phyloP scores from a whole-genome alignment of 1,140 invertebrate genomes.

The Papilio helenus region DNA sequence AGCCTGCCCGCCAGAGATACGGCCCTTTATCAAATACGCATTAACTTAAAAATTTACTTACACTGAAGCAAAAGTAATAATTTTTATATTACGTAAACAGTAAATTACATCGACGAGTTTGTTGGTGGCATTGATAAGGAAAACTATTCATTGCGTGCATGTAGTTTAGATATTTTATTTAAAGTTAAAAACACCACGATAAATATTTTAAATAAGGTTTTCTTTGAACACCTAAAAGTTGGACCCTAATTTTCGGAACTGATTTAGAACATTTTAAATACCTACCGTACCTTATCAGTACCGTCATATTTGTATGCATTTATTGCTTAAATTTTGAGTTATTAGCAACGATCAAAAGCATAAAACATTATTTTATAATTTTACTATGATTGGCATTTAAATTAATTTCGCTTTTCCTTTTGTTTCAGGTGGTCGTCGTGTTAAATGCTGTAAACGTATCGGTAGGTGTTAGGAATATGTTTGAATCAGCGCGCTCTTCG shows the following conservation, averaged over 20 bases:
- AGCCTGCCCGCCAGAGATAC: conserved; percentile 78
- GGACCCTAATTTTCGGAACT: too few relatives aligned
- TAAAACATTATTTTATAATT: conserved; percentile 50
- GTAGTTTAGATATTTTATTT: too few relatives aligned
- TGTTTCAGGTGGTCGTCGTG: conserved; percentile 82
- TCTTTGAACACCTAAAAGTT: too few relatives aligned
- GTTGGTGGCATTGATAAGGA: conserved; percentile 47
- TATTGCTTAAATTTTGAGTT: conserved; percentile 41
- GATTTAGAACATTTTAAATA: too few relatives aligned
- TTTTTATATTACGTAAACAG: conserved; percentile 66
- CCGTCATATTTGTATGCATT: conserved; percentile 9
- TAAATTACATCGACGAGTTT: conserved; percentile 68
- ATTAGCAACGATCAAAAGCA: conserved; percentile 34
- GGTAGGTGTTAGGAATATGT: conserved; percentile 64
- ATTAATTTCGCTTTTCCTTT: conserved; percentile 84
- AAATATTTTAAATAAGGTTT: too few relatives aligned
- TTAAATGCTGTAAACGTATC: conserved; percentile 62
- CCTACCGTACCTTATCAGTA: neutral
- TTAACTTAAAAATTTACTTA: conserved; percentile 79
- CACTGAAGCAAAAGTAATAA: conserved; percentile 63
- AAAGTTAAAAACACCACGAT: too few relatives aligned
- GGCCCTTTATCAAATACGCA: conserved; percentile 81
- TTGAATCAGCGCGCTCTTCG: conserved; percentile 56
- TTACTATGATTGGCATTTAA: conserved; percentile 77
- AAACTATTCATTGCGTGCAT: too few relatives aligned